A percentile compares a stretch with the other conserved stretches of the same genome.
Evolutionary conservation across 2,888 invertebrate species (phyloP).

Genomic region (Busseola fusca): DNA sequence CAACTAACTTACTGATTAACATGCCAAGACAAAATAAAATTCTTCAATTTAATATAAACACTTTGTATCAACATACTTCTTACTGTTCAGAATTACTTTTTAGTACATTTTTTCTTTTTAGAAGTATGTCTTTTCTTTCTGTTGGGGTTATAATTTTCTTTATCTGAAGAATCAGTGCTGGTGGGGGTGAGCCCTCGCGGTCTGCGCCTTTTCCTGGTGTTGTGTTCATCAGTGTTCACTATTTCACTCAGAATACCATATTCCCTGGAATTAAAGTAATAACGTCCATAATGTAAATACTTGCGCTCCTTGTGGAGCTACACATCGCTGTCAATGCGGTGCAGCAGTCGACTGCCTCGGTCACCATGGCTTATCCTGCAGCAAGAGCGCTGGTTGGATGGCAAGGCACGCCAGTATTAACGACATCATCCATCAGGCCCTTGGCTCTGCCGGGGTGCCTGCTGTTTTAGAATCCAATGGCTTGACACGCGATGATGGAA

Average conservation of each 20-base stretch:
- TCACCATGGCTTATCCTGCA: no score
- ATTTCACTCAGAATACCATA: slow-evolving; percentile 71
- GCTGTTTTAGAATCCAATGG: no score
- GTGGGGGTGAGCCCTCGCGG: slow-evolving; percentile 75
- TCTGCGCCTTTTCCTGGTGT: slow-evolving; percentile 63
- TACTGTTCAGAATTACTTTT: slow-evolving; percentile 56
- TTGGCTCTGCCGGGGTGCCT: no score
- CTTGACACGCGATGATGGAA: no score
- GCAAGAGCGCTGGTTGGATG: no score
- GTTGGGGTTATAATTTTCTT: slow-evolving; percentile 84
- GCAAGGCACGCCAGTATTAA: no score
- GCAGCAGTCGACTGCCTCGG: no score
- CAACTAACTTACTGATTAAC: slow-evolving; percentile 4
- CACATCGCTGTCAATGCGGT: no score
- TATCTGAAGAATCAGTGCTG: slow-evolving; percentile 84
- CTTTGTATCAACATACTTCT: neutral
- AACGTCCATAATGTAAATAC: no score
- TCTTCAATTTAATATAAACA: neutral
- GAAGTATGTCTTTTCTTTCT: slow-evolving; percentile 66
- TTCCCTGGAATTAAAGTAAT: slow-evolving; percentile 69
- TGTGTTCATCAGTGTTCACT: slow-evolving; percentile 60
- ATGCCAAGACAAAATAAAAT: slow-evolving; percentile 5
- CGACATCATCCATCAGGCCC: no score
- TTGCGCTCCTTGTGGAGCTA: no score
- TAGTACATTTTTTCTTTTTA: slow-evolving; percentile 66